phyloP scores from a whole-genome alignment of 2,113 vertebrate genomes.

The Meles meles region DNA sequence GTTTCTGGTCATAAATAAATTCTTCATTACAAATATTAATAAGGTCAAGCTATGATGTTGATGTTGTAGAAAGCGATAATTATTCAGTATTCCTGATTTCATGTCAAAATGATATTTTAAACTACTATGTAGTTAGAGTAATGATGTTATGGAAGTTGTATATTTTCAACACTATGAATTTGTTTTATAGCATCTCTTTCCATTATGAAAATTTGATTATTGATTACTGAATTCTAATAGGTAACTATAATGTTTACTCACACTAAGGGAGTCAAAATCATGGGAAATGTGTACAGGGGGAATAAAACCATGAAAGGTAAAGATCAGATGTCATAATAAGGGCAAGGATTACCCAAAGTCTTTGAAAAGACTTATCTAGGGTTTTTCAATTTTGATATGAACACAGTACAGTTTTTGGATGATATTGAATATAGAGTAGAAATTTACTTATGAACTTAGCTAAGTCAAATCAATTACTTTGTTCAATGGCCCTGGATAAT shows the following conservation, averaged over 20 bases:
- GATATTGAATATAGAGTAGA: not conserved
- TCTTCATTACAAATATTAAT: not conserved
- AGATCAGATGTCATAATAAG: not conserved
- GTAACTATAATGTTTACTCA: not conserved
- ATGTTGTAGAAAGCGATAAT: not conserved
- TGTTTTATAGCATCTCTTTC: not conserved
- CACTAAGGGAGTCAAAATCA: not conserved
- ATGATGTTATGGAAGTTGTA: not conserved
- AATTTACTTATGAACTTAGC: not conserved
- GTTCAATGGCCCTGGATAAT: not conserved
- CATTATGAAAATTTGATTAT: not conserved
- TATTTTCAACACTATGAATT: not conserved
- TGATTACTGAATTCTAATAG: not conserved
- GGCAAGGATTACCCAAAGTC: not conserved
- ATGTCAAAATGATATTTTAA: not conserved
- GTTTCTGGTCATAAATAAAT: not conserved
- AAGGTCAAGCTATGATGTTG: not conserved
- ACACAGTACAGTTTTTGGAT: not conserved
- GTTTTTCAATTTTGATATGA: not conserved
- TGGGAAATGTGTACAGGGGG: not conserved
- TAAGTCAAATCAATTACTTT: slow-evolving; percentile 13
- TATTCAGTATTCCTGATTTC: not conserved
- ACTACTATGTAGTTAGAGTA: not conserved
- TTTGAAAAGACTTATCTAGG: not conserved
- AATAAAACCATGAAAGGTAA: not conserved